Base-by-base conservation (phyloP, 2,113 vertebrate species). In the Calonectris borealis region DNA sequence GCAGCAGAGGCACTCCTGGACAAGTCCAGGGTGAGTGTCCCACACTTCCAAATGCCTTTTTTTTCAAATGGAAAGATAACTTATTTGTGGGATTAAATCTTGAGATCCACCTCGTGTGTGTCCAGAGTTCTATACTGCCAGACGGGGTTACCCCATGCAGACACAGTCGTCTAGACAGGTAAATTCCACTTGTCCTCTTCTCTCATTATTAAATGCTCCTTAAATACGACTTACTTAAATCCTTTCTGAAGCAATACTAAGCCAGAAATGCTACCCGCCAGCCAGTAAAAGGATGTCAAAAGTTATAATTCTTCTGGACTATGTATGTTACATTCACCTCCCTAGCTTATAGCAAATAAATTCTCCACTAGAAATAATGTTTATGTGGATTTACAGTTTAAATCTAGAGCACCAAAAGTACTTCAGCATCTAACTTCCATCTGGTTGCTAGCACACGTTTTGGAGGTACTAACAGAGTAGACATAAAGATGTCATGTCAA, bases 401-500 rank as follows among this genome's bases (percentile, higher is more conserved):
- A 94, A 86, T 79, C 49, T 57, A 88, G 32, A 94, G 13, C 55
- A 82, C 27, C 15, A 65, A 65, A 87, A 68, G 71, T 61, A 49
- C 7, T 83, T 87, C 70, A 79, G 57, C 49, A 83, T 86, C 66
- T 83, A 75, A 83, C 22, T 76, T 40, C 44, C 54, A 36, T 52
- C 61, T 61, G 57, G 52, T 87, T 85, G 31, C 34, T 79, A 57
- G 81, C 18, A 87, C 31, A 16, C 0, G 1, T 94, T 85, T 87
- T 6, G 4, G 86, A 89, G 32, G 64, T 72, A 78, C 77, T 94
- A 88, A 88, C 13, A 75, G 65, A 95, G 38, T 20, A 51, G 36
- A 40, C 40, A 69, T 94, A 95, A 96, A 95, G 69, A 94, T 72
- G 77, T 69, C 80, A 54, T 21, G 29, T 86, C 81, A 93, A 75